Evolutionary conservation across 2,888 invertebrate genomes (phyloP), one percentile per base, ranked within the genome.

Genomic region (Drosophila vallismaia): DNA sequence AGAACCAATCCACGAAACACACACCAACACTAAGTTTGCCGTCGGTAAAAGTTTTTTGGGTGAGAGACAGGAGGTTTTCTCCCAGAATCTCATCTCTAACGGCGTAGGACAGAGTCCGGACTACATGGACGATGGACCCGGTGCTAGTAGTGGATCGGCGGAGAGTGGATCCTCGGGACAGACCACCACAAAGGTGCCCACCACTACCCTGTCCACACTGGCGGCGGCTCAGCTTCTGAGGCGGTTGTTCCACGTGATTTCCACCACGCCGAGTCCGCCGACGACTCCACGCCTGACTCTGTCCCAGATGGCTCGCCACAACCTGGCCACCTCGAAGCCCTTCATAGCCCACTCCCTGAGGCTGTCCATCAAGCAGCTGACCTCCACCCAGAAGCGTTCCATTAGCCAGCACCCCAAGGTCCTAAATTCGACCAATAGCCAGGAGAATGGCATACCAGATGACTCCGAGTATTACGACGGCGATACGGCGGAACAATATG

Each of bases 261-360:
- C 75, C 6, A 77, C 79, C 31, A 69, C 76, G 5, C 33, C 71
- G 9, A 29, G 60, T 6, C 64, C 51, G 0, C 51, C 54, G 2
- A 19, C 44, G 9, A 44, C 44, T 3, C 19, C 48, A 54, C 0
- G 50, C 14, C 2, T 82, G 9, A 82, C 80, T 8, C 55, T 82
- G 12, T 58, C 79, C 5, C 67, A 77, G 24, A 36, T 80, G 71
- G 79, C 81, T 12, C 54, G 36, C 7, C 79, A 80, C 10, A 82
- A 72, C 56, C 26, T 79, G 54, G 80, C 71, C 36, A 80, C 80
- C 7, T 78, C 82, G 0, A 79, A 73, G 59, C 71, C 79, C 1
- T 68, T 77, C 4, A 75, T 76, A 4, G 75, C 77, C n/a, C 68
- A 70, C 10, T 79, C 84, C 0, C 49, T 84, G 53, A 52, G 84